A percentile compares a stretch with the other conserved stretches of the same genome.
Conservation (phyloP, 1,140 invertebrate species). For the Apis laboriosa region DNA sequence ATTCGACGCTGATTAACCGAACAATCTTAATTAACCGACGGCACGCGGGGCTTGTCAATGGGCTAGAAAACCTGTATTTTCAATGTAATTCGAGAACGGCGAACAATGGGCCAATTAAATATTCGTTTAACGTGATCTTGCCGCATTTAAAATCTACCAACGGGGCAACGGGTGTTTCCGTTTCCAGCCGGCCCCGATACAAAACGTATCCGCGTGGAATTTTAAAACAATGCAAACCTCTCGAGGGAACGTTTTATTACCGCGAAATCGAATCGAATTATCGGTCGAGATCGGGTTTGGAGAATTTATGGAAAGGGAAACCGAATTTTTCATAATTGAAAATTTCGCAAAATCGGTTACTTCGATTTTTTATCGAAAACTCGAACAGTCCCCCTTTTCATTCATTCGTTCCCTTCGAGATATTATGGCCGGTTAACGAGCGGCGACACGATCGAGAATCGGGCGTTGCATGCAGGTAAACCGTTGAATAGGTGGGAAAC, state of each 20-base stretch:
- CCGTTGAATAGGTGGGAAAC: not conserved
- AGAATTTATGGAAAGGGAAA: too few relatives aligned
- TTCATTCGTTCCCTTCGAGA: not conserved
- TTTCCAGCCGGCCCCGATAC: not conserved
- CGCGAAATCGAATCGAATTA: not conserved
- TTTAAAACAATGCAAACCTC: not conserved
- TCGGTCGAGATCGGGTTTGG: not conserved
- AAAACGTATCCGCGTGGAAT: not conserved
- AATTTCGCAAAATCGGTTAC: not conserved
- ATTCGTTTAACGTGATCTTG: slow-evolving; percentile 8
- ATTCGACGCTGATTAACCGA: slow-evolving; percentile 24
- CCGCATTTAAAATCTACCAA: not conserved
- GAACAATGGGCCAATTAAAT: not conserved
- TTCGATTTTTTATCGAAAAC: too few relatives aligned
- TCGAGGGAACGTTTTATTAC: not conserved
- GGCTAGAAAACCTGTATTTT: slow-evolving; percentile 2
- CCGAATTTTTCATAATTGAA: not conserved
- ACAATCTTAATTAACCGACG: slow-evolving; percentile 30
- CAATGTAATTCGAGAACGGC: not conserved
- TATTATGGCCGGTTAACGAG: not conserved
- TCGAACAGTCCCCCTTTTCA: not conserved
- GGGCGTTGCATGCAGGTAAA: not conserved
- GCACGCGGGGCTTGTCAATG: not conserved
- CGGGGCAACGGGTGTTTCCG: not conserved
- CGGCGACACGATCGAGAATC: not conserved